Conservation (phyloP, 2,888 invertebrate genomes). For the Orthonychiurus folsomi region DNA sequence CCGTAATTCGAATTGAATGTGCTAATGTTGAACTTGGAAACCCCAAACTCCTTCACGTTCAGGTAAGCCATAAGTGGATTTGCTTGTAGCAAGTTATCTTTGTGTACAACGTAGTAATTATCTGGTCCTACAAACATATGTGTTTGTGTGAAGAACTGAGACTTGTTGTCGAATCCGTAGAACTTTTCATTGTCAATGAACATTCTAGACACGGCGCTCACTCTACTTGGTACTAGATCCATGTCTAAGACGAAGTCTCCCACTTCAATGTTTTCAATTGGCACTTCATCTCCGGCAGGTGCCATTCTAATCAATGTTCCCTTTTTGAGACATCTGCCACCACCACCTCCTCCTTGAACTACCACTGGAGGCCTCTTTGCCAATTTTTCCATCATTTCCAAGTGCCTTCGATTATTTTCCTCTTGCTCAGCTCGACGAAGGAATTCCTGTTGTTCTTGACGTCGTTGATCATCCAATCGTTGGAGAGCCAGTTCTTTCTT, state of each 20-base stretch:
- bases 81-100: neutral
- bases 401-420: neutral
- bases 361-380: neutral
- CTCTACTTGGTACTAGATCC: neutral
- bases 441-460: neutral
- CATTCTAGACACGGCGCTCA: neutral
- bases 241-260: neutral
- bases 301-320: constrained; percentile 21
- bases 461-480: neutral
- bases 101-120: neutral
- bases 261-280: constrained; percentile 14
- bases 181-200: constrained; percentile 14
- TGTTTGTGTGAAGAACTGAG: neutral
- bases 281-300: constrained; percentile 10
- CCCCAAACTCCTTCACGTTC: neutral
- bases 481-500: neutral
- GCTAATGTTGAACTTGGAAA: neutral
- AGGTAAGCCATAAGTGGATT: constrained; percentile 3
- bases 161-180: constrained; percentile 20
- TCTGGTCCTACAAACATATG: neutral
- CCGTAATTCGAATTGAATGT: neutral
- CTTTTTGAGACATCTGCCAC: constrained; percentile 20
- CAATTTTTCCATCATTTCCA: neutral
- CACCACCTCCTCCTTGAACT: neutral
- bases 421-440: neutral